These are phyloP conservation scores for Phenganax marumi DNA, from an alignment of 92 coral and sea anemone species.

Conservation along the genomic window DNA sequence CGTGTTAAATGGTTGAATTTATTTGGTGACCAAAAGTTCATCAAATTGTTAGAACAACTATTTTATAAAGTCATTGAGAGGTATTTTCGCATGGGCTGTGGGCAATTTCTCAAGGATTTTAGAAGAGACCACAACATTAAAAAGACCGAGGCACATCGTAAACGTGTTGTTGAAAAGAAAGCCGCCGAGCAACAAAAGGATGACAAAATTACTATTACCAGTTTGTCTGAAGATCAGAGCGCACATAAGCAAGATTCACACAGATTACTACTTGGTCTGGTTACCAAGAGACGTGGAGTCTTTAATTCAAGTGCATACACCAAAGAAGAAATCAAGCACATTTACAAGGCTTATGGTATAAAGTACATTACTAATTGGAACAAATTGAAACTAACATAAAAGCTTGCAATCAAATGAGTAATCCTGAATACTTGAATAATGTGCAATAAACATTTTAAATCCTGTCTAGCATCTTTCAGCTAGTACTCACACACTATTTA, in stretches of 20 bases:
- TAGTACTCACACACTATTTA: not conserved
- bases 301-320: conserved; percentile 40
- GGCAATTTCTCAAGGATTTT: conserved; percentile 51
- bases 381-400: conserved; percentile 36
- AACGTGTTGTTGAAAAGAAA: conserved; percentile 46
- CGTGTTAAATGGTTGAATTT: conserved; percentile 2
- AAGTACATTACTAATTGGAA: conserved; percentile 27
- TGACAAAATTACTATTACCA: conserved; percentile 39
- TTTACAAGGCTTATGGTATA: conserved; percentile 51
- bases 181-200: conserved; percentile 23
- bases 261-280: conserved; percentile 29
- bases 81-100: conserved; percentile 60
- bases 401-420: conserved; percentile 14
- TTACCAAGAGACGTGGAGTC: conserved; percentile 17
- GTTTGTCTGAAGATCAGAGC: conserved; percentile 42
- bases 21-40: not conserved
- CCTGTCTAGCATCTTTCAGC: not conserved
- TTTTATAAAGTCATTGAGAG: conserved; percentile 40
- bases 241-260: conserved; percentile 28
- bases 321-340: conserved; percentile 39
- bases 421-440: conserved; percentile 11
- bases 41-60: not conserved
- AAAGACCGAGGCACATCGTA: conserved; percentile 54
- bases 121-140: conserved; percentile 51
- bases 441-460: conserved; percentile 1